These are phyloP conservation scores for Ametastegia equiseti DNA, from an alignment of 2,888 invertebrate genomes.

Conservation along the genomic window DNA sequence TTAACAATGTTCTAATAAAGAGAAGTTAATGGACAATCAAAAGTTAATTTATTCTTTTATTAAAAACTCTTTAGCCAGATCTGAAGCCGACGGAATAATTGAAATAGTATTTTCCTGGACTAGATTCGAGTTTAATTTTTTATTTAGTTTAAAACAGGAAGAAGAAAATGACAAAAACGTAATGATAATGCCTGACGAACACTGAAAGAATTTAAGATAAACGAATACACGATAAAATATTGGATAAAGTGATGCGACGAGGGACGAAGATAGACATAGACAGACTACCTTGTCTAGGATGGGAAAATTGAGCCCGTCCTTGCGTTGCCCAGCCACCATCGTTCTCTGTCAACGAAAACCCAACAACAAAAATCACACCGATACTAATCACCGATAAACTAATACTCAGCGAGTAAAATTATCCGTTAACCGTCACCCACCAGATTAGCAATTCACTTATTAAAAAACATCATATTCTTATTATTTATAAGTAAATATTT, in stretches of 20 bases:
- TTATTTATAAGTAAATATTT: too few relatives aligned
- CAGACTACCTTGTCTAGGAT: constrained; percentile 68
- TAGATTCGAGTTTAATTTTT: too few relatives aligned
- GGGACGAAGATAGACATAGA: constrained; percentile 50
- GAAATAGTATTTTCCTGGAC: too few relatives aligned
- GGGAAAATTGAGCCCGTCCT: constrained; percentile 70
- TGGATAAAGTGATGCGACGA: constrained; percentile 47
- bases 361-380: constrained; percentile 49
- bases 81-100: too few relatives aligned
- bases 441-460: not conserved
- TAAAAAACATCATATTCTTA: not conserved
- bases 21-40: not conserved
- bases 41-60: not conserved
- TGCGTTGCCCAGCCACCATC: constrained; percentile 67
- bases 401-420: not conserved
- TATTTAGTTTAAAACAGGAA: not conserved
- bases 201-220: constrained; percentile 17
- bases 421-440: not conserved
- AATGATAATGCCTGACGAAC: constrained; percentile 40
- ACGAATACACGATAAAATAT: constrained; percentile 51
- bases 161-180: not conserved
- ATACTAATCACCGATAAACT: constrained; percentile 46
- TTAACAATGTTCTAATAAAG: not conserved
- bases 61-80: too few relatives aligned
- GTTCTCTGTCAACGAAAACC: constrained; percentile 64